Evolutionary conservation across 2,797 vertebrate species (phyloP), one percentile per base, ranked within the genome.

Genomic region (Falco peregrinus): DNA sequence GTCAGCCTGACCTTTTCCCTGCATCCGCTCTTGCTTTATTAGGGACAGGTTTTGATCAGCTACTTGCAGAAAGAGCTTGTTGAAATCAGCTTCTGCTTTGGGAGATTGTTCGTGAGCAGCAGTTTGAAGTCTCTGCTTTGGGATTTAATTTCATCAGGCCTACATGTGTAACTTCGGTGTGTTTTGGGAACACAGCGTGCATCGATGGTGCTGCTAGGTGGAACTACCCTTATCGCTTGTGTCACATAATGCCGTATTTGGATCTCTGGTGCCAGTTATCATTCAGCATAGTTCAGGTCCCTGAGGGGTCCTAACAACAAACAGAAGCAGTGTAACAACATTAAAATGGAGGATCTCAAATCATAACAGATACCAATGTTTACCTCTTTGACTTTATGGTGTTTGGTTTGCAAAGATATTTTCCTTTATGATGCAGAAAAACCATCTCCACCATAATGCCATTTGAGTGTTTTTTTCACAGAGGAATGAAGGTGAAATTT

Each of bases 181-280:
- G 5, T 53, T 80, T 76, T 88, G 65, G 53, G 74, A 89, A 17
- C 15, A 25, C 18, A 71, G 29, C 11, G 18, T 0, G 0, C 3
- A 0, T 8, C 70, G 43, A 16, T 2, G 4, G 19, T 67, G n/a
- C 25, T 3, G 2, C 9, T n/a, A 33, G 19, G 48, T 70, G 45
- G 74, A 93, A 74, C 26, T 33, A 24, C 6, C 3, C 8, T 21
- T 59, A 47, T 39, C 5, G 8, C 8, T 78, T 47, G 24, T 13
- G 31, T 13, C 1, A 0, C 5, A 5, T 28, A 21, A 33, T 48
- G 14, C 39, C 1, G 4, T 51, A 7, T 54, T 59, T 84, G 35
- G 37, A 29, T 48, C 33, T 81, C 39, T 47, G 1, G 18, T 43
- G 28, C 43, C 10, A n/a, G 71, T n/a, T 37, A 41, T 71, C 17